These are phyloP conservation scores for Stenurella melanura DNA, from an alignment of 2,888 invertebrate species.

Conservation along the genomic window DNA sequence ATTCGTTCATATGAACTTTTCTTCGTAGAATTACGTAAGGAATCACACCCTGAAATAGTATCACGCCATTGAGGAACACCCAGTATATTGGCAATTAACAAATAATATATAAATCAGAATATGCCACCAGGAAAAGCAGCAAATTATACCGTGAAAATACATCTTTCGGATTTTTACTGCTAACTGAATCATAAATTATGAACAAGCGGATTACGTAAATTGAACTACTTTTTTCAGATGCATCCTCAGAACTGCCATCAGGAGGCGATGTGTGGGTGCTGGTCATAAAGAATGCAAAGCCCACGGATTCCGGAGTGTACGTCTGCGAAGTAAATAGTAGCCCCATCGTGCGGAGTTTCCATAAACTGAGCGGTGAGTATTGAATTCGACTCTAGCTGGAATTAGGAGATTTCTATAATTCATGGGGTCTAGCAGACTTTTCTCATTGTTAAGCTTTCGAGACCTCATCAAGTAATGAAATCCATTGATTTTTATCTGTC, in stretches of 20 bases:
- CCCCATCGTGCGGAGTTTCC: slow-evolving; percentile 86
- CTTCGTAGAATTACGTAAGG: too few relatives aligned
- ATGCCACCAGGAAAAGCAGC: neutral
- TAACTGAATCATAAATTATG: neutral
- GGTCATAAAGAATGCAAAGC: slow-evolving; percentile 82
- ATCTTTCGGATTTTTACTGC: neutral
- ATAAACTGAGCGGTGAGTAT: slow-evolving; percentile 82
- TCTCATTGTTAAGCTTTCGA: neutral
- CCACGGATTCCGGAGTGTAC: slow-evolving; percentile 86
- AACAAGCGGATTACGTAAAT: neutral
- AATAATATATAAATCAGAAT: too few relatives aligned
- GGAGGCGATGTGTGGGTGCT: slow-evolving; percentile 92
- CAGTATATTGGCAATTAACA: too few relatives aligned
- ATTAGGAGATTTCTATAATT: slow-evolving; percentile 14
- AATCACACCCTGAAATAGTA: too few relatives aligned
- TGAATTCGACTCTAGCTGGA: slow-evolving; percentile 32
- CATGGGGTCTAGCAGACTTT: neutral
- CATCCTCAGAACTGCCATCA: slow-evolving; percentile 67
- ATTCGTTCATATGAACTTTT: too few relatives aligned
- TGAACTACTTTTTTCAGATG: slow-evolving; percentile 50
- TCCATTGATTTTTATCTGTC: neutral
- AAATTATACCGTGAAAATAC: neutral
- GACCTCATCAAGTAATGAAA: neutral
- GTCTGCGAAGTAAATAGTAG: slow-evolving; percentile 89
- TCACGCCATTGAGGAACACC: too few relatives aligned